Percentiles rank a stretch among this genome's conserved stretches.
Conservation (phyloP, 2,888 invertebrate genomes). For the Papilio gigon region DNA sequence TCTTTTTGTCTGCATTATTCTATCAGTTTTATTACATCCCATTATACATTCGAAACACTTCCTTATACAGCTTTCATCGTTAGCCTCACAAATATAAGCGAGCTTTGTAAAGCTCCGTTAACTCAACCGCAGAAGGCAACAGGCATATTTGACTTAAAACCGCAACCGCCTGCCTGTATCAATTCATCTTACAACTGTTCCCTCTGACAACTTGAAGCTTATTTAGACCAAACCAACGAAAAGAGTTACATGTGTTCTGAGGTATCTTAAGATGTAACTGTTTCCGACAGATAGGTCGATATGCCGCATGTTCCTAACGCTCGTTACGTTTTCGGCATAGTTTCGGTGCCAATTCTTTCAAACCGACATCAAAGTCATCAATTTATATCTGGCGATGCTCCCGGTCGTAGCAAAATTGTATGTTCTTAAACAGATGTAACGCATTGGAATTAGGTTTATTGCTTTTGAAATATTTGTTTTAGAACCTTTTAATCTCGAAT, state of each 20-base stretch:
- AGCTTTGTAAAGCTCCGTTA: constrained; percentile 53
- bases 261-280: not conserved
- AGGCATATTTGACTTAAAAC: constrained; percentile 46
- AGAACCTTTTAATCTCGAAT: constrained; percentile 18
- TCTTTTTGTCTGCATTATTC: not conserved
- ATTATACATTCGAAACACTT: constrained; percentile 44
- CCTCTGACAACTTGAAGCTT: constrained; percentile 1
- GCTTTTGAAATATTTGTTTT: constrained; percentile 10
- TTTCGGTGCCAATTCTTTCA: constrained; percentile 8
- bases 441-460: constrained; percentile 15
- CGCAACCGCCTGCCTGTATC: constrained; percentile 38
- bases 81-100: constrained; percentile 49
- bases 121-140: constrained; percentile 49
- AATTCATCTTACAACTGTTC: constrained; percentile 42
- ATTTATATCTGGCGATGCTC: constrained; percentile 8
- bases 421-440: constrained; percentile 8
- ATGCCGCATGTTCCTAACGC: not conserved
- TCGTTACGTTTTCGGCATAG: constrained; percentile 13
- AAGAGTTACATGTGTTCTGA: not conserved
- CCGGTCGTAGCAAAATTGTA: not conserved
- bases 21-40: not conserved
- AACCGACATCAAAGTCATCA: constrained; percentile 8
- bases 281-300: not conserved
- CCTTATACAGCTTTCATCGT: constrained; percentile 48
- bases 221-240: not conserved